Conservation (phyloP, 2,888 invertebrate genomes). For the Brachyptera risi region DNA sequence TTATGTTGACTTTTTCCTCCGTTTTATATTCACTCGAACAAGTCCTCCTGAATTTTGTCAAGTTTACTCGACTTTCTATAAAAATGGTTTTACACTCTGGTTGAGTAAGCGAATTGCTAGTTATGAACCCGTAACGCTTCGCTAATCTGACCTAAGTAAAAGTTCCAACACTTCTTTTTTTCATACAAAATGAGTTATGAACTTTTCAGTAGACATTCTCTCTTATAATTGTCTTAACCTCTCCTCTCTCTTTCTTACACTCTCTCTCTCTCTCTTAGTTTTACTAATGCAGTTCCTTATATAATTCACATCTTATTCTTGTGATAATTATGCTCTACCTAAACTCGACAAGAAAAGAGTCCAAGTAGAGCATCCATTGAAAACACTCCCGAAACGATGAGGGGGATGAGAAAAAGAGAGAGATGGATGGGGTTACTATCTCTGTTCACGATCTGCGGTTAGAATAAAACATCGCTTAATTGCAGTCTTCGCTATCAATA, state of each 20-base stretch:
- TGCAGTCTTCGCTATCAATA: constrained; percentile 22
- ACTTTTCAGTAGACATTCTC: constrained; percentile 20
- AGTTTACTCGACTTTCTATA: constrained; percentile 13
- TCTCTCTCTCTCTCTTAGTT: no score
- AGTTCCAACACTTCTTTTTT: constrained; percentile 2
- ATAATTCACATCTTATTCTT: constrained; percentile 21
- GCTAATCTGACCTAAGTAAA: background rate
- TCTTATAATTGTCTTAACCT: constrained; percentile 19
- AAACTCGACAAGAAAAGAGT: constrained; percentile 11
- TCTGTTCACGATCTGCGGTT: constrained; percentile 9
- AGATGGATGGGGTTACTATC: background rate
- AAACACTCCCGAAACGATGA: background rate
- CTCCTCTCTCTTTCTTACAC: no score
- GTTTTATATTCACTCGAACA: background rate
- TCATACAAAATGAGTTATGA: constrained; percentile 16
- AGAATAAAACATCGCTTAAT: constrained; percentile 18
- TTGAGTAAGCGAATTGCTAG: constrained; percentile 12
- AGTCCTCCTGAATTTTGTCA: background rate
- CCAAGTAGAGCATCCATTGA: constrained; percentile 5
- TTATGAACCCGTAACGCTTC: constrained; percentile 5
- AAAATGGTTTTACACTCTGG: constrained; percentile 1
- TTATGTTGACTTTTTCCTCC: background rate
- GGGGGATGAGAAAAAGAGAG: background rate
- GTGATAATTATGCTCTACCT: constrained; percentile 25
- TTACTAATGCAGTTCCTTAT: constrained; percentile 12